Evolutionary conservation across 2,113 vertebrate genomes (phyloP), one percentile per base, ranked within the genome.

Genomic region (Synchiropus splendidus): DNA sequence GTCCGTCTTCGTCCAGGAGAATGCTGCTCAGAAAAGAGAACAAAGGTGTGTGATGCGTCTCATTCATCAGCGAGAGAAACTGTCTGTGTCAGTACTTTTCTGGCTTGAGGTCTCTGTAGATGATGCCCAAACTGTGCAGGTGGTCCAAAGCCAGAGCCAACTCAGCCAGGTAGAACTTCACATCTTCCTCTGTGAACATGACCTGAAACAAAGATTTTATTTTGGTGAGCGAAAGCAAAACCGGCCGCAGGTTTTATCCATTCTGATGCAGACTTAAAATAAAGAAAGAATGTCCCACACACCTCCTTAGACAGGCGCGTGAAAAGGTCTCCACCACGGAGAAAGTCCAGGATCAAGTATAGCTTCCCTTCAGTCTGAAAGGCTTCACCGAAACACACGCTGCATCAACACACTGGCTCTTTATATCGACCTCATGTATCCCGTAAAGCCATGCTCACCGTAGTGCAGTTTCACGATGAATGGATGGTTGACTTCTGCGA

Each of bases 131-230:
- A 72, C 90, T 92, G 80, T 98, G 94, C 8, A 98, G 88, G 80
- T 98, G 94, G 69, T 98, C 94, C 87, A 98, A 85, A 65, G 95
- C 95, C 80, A 99, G 87, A 36, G 94, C 95, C 83, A 99, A 72
- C 83, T 99, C 94, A 61, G 94, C 95, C 66, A 99, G 84, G 70
- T 99, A 99, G 81, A 97, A 99, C 84, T 99, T 98, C 59, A 99
- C 95, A 72, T 99, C 95, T 1, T 99, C 93, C 58, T 99, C 95
- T 58, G 95, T 99, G 82, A 99, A 99, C 95, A 99, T 99, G 35
- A 99, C 95, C 95, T 99, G 15, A 1, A 62, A 44, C 31, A 51
- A 33, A 58, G 9, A 37, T n/a, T n/a, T n/a, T n/a, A n/a, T n/a
- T n/a, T n/a, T n/a, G n/a, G n/a, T n/a, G n/a, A n/a, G n/a, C n/a